phyloP scores from a whole-genome alignment of 2,113 vertebrate species.

The Dryoscopus gambensis region DNA sequence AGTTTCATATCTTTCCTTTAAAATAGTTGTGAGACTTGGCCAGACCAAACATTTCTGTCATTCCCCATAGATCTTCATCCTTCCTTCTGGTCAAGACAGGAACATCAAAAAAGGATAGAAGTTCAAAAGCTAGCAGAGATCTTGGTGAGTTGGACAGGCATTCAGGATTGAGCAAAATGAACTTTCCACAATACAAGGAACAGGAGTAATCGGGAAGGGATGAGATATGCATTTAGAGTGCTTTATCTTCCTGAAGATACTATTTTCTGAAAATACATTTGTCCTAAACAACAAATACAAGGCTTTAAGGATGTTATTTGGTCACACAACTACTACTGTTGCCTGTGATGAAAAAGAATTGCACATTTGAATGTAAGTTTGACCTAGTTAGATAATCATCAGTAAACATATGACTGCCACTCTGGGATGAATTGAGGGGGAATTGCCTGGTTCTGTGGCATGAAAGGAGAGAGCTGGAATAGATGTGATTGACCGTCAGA shows the following conservation, averaged over 20 bases:
- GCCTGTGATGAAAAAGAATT: background rate
- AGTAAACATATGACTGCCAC: background rate
- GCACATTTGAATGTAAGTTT: background rate
- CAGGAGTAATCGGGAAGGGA: background rate
- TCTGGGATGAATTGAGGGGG: background rate
- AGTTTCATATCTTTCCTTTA: background rate
- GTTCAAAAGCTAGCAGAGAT: background rate
- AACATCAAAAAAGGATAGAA: background rate
- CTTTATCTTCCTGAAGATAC: background rate
- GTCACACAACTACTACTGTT: background rate
- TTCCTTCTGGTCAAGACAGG: background rate
- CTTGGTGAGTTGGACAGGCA: background rate
- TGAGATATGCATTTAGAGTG: background rate
- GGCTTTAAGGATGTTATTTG: background rate
- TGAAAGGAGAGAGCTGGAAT: background rate
- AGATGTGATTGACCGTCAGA: background rate
- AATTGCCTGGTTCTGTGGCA: background rate
- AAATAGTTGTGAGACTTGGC: background rate
- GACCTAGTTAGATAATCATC: background rate
- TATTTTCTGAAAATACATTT: background rate
- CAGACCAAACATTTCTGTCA: background rate
- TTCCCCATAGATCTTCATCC: background rate
- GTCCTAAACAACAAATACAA: background rate
- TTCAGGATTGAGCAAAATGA: background rate
- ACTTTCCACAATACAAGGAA: background rate